Base-by-base conservation (phyloP, 2,113 vertebrate species). In the Nasalis larvatus region DNA sequence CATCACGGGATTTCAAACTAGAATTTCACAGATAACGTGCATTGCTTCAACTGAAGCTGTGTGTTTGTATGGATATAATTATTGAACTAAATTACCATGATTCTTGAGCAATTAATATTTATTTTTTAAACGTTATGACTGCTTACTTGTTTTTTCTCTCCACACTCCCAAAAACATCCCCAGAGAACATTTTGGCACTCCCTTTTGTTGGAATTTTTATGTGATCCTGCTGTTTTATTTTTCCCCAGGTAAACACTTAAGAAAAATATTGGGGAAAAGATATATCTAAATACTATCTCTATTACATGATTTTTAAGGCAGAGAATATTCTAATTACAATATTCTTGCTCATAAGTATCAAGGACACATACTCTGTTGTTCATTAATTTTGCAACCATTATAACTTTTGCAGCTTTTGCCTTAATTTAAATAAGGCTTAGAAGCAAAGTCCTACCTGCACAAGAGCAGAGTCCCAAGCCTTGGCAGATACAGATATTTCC, bases 191-290 rank as follows among this genome's bases (percentile, higher is more conserved):
- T 74, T 4, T 56, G 74, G n/a, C 8, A 83, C 86, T 94, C 77
- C n/a, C 13, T 47, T 80, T 91, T 60, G 21, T 37, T 81, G 66
- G 47, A 17, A 91, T 86, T 96, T 93, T 88, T 81, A 95, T 68
- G 23, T 0, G 4, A 80, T 76, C 63, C 37, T 85, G 54, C 56
- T 40, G 16, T 40, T 88, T 85, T 68, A 88, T 86, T 86, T 89
- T 68, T 73, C 54, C 58, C 35, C 63, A 93, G 30, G 37, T 40
- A 82, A 97, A 73, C 69, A 77, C 37, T 87, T 89, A 17, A 81
- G n/a, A 80, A 96, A 90, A 95, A 69, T 82, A 96, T 42, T 77
- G 86, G 60, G 20, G 1, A 74, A 96, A 92, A 86, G 3, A 47
- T 63, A n/a, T 12, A 40, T 47, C 52, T 71, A 69, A 89, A 84